Percentiles rank a stretch among this genome's conserved stretches.
Evolutionary conservation across 2,888 invertebrate genomes (phyloP).

Genomic region (Conus canariensis): DNA sequence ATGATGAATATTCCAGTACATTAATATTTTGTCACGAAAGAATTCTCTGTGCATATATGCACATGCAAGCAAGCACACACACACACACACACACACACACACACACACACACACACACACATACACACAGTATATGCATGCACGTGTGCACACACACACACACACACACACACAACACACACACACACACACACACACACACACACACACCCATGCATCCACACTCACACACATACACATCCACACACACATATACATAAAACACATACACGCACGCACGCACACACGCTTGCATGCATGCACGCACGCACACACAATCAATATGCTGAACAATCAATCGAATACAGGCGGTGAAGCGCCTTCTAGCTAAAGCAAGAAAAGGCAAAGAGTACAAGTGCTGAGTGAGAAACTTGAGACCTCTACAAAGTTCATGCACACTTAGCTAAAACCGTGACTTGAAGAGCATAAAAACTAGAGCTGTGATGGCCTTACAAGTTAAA

Average conservation of each 20-base stretch:
- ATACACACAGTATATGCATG: neutral
- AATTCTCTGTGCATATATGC: no score
- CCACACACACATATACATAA: neutral
- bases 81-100: neutral
- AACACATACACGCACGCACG: neutral
- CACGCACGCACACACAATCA: neutral
- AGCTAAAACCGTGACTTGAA: no score
- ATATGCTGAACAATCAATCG: neutral
- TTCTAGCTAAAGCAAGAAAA: no score
- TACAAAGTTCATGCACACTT: no score
- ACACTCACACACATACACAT: conserved; percentile 12
- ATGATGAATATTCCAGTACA: no score
- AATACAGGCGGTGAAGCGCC: no score
- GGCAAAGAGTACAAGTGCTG: no score
- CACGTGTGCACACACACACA: neutral
- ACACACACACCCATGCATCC: neutral
- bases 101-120: neutral
- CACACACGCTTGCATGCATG: neutral
- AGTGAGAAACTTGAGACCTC: no score
- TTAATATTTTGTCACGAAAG: no score
- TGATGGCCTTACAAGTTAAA: no score
- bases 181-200: neutral
- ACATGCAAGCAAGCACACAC: neutral
- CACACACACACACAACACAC: no score
- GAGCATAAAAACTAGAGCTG: no score